phyloP scores from a whole-genome alignment of 2,888 invertebrate species.

The Sycophila texana region DNA sequence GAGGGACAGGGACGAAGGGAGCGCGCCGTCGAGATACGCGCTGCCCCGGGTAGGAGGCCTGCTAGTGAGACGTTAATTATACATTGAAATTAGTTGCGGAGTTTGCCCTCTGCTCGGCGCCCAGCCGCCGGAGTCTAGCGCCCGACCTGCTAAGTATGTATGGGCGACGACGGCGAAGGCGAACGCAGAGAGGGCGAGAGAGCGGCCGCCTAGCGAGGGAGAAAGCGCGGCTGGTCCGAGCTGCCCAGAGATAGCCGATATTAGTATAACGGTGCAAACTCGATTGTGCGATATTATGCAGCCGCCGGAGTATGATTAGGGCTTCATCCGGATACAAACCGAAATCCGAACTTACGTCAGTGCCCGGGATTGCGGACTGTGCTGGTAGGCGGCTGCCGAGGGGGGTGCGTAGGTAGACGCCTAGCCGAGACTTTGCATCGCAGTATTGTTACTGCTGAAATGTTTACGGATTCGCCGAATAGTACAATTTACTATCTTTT shows the following conservation, averaged over 20 bases:
- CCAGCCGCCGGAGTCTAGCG: slow-evolving; percentile 65
- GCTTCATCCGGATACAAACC: slow-evolving; percentile 62
- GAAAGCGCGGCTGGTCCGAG: slow-evolving; percentile 58
- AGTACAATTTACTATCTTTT: no score
- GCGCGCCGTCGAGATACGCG: slow-evolving; percentile 55
- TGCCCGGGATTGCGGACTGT: slow-evolving; percentile 25
- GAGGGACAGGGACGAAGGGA: slow-evolving; percentile 62
- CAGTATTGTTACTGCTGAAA: slow-evolving; percentile 12
- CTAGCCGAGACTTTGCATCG: neutral
- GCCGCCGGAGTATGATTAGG: slow-evolving; percentile 66
- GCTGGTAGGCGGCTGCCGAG: neutral
- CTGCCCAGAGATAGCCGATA: slow-evolving; percentile 71
- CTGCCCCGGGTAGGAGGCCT: slow-evolving; percentile 64
- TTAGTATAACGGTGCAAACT: slow-evolving; percentile 70
- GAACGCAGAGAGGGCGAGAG: slow-evolving; percentile 51
- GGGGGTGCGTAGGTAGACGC: neutral
- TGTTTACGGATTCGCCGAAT: neutral
- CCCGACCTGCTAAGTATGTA: slow-evolving; percentile 71
- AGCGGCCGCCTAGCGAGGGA: neutral
- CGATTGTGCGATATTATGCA: slow-evolving; percentile 72
- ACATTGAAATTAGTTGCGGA: slow-evolving; percentile 76
- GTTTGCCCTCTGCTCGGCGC: slow-evolving; percentile 72
- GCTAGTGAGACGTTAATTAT: slow-evolving; percentile 76
- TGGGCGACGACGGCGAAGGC: slow-evolving; percentile 61
- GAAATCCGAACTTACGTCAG: slow-evolving; percentile 62